These are phyloP conservation scores for Folsomia candida DNA, from an alignment of 2,888 invertebrate species.

Conservation along the genomic window DNA sequence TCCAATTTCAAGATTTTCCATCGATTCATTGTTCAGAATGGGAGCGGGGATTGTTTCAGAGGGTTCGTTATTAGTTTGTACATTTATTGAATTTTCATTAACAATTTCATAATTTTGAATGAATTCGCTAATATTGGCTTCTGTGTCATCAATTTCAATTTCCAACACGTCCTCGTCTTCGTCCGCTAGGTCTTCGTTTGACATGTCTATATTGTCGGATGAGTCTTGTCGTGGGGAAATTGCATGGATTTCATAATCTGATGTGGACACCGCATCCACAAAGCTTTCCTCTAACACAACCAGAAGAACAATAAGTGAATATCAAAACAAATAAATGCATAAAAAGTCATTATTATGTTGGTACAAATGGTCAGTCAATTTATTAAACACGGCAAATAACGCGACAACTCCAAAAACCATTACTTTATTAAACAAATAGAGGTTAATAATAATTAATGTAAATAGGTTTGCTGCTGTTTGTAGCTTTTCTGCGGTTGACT, in stretches of 20 bases:
- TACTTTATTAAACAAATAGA: too few species aligned
- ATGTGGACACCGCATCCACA: conserved; percentile 38
- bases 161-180: conserved; percentile 30
- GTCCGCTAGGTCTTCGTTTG: conserved; percentile 6
- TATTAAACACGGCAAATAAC: too few species aligned
- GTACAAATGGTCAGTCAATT: too few species aligned
- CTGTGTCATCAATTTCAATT: conserved; percentile 41
- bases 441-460: too few species aligned
- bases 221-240: conserved; percentile 21
- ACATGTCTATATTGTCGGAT: not conserved
- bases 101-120: conserved; percentile 46
- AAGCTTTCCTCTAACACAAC: conserved; percentile 41
- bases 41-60: too few species aligned
- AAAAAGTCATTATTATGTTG: too few species aligned
- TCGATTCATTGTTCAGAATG: too few species aligned
- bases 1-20: conserved; percentile 4
- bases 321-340: too few species aligned
- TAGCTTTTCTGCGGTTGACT: too few species aligned
- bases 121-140: conserved; percentile 42
- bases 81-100: not conserved
- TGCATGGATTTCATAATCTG: conserved; percentile 22
- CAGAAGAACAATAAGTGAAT: too few species aligned
- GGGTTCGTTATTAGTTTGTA: not conserved
- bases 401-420: too few species aligned
- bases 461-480: too few species aligned